Conservation (phyloP, 2,888 invertebrate genomes). For the Apomyelois bistriatella region DNA sequence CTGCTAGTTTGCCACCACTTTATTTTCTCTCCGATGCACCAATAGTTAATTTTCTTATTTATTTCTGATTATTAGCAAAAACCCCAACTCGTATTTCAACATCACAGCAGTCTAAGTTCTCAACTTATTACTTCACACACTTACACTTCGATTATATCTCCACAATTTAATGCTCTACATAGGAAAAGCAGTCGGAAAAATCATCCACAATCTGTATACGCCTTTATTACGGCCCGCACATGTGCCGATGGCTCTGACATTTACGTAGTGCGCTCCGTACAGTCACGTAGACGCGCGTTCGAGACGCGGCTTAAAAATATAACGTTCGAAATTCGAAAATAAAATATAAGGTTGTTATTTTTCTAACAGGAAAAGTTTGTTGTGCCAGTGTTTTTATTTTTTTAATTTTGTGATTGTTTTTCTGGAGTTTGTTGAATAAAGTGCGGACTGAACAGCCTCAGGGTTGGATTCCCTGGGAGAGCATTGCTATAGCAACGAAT, state of each 20-base stretch:
- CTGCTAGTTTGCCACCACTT: no score
- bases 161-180: background rate
- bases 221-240: conserved; percentile 66
- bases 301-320: conserved; percentile 35
- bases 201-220: conserved; percentile 35
- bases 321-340: conserved; percentile 40
- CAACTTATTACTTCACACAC: no score
- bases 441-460: conserved; percentile 37
- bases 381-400: conserved; percentile 42
- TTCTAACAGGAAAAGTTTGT: conserved; percentile 31
- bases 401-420: conserved; percentile 25
- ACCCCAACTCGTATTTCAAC: no score
- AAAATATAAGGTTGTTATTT: conserved; percentile 32
- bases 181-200: conserved; percentile 39
- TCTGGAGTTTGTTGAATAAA: conserved; percentile 32
- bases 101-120: no score
- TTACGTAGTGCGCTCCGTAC: conserved; percentile 75
- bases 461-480: conserved; percentile 52
- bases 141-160: no score
- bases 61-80: no score
- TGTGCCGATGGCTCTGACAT: conserved; percentile 75
- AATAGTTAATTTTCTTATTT: no score
- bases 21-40: no score
- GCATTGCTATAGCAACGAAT: conserved; percentile 69
- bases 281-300: conserved; percentile 61